Base-by-base conservation (phyloP, 2,113 vertebrate genomes). In the Pyxicephalus adspersus region DNA sequence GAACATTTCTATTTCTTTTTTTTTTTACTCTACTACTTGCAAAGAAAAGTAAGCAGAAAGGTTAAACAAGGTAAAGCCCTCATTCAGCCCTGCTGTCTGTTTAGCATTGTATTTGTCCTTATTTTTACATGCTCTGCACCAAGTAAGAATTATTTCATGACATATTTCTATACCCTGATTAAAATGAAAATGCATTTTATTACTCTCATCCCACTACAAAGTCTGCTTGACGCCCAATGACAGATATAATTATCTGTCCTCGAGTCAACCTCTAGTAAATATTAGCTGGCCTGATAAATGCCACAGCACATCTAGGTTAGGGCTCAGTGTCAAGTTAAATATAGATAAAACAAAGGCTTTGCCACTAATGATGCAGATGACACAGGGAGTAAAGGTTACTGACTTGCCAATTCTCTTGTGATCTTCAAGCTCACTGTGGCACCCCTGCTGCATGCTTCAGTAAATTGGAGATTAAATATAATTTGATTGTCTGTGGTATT, bases 211-310 rank as follows among this genome's bases (percentile, higher is more conserved):
- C 76, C 15, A 75, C 57, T 0, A 2, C 87, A 80, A 85, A 88
- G 86, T 84, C 50, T 64, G 77, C 80, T 31, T 81, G 77, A 89
- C 83, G 85, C 63, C 55, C 25, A 75, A 85, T 85, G 82, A 87
- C 83, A 88, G 78, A 83, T 87, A 67, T 85, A 89, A 89, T 90
- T 89, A 85, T 84, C 75, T 87, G 68, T 83, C 63, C 22, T 76
- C n/a, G n/a, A n/a, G n/a, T n/a, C 67, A 86, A 87, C 70, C 74
- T 86, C 83, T 26, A 86, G 83, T 78, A 88, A 84, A 79, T 83
- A 85, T 80, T 75, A 85, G 76, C 84, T 88, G 82, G 83, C 77
- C 55, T 83, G 84, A 85, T 87, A 85, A 88, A 90, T 88, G 85
- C 71, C 88, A 87, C 76, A 73, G 82, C 38, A 75, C 57, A 77